These are phyloP conservation scores for Tachina grossa DNA, from an alignment of 2,888 invertebrate species.

Conservation along the genomic window DNA sequence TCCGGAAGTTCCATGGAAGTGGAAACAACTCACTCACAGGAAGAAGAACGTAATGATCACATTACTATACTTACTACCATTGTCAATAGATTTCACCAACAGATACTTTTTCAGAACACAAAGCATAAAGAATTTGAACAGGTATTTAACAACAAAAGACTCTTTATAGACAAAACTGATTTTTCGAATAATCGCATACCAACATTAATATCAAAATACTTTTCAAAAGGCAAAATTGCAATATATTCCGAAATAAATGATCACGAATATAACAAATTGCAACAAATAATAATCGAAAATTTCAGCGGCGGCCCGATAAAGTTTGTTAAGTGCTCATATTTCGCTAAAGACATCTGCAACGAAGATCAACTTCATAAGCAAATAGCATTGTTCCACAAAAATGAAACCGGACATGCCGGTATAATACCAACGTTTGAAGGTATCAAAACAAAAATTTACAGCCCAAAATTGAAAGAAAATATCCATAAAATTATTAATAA, in stretches of 20 bases:
- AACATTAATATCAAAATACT: slow-evolving; percentile 18
- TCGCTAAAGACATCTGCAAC: neutral
- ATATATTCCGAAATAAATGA: slow-evolving; percentile 8
- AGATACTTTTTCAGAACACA: slow-evolving; percentile 37
- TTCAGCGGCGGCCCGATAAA: neutral
- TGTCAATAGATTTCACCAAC: slow-evolving; percentile 29
- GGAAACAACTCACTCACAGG: too few relatives aligned
- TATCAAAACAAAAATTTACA: slow-evolving; percentile 23
- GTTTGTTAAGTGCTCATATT: slow-evolving; percentile 16
- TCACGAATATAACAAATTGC: slow-evolving; percentile 21
- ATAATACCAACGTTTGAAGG: slow-evolving; percentile 16
- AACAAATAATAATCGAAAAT: slow-evolving; percentile 5
- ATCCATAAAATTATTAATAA: neutral
- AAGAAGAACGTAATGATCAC: too few relatives aligned
- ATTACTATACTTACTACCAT: too few relatives aligned
- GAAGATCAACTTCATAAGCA: slow-evolving; percentile 7
- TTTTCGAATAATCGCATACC: neutral
- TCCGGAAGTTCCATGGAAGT: slow-evolving; percentile 20
- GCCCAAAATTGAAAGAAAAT: too few relatives aligned
- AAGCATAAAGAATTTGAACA: slow-evolving; percentile 29
- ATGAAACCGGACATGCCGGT: slow-evolving; percentile 18
- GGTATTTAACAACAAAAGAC: slow-evolving; percentile 16
- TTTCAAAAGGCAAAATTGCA: slow-evolving; percentile 8
- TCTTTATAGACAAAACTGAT: slow-evolving; percentile 12
- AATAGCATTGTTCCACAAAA: slow-evolving; percentile 28